These are phyloP conservation scores for Asarcornis scutulata DNA, from an alignment of 2,113 vertebrate genomes.

Conservation along the genomic window DNA sequence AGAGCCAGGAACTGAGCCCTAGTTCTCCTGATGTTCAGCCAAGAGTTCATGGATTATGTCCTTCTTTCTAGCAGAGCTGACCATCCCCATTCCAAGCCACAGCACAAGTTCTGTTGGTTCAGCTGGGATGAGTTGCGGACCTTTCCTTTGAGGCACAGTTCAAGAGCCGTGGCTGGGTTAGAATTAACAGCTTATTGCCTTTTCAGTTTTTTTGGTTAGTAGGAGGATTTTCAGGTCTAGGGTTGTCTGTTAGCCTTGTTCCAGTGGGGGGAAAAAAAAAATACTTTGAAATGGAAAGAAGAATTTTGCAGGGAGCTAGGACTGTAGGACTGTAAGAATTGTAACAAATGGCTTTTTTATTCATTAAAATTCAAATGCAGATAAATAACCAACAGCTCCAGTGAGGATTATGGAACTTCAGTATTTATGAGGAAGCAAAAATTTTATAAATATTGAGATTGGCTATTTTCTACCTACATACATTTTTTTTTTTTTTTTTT, in stretches of 20 bases:
- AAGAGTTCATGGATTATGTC: background rate
- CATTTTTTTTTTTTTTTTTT: background rate
- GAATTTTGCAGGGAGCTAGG: background rate
- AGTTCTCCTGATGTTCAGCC: background rate
- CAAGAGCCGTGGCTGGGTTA: background rate
- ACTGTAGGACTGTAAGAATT: background rate
- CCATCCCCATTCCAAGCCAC: background rate
- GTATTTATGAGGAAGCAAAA: constrained; percentile 55
- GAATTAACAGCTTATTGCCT: background rate
- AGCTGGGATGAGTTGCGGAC: background rate
- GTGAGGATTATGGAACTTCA: constrained; percentile 43
- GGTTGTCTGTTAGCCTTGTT: background rate
- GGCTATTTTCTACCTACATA: constrained; percentile 64
- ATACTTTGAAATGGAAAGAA: constrained; percentile 50
- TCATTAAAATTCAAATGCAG: constrained; percentile 69
- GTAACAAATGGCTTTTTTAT: constrained; percentile 32
- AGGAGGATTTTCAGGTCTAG: background rate
- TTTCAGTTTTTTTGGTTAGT: background rate
- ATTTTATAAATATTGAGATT: constrained; percentile 70
- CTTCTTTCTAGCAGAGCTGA: background rate
- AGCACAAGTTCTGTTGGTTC: background rate
- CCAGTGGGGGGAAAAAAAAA: background rate
- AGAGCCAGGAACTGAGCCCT: background rate
- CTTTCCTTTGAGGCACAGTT: background rate
- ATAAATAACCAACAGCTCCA: constrained; percentile 45